These are phyloP conservation scores for Tragelaphus oryx DNA, from an alignment of 2,797 vertebrate genomes.

Conservation along the genomic window DNA sequence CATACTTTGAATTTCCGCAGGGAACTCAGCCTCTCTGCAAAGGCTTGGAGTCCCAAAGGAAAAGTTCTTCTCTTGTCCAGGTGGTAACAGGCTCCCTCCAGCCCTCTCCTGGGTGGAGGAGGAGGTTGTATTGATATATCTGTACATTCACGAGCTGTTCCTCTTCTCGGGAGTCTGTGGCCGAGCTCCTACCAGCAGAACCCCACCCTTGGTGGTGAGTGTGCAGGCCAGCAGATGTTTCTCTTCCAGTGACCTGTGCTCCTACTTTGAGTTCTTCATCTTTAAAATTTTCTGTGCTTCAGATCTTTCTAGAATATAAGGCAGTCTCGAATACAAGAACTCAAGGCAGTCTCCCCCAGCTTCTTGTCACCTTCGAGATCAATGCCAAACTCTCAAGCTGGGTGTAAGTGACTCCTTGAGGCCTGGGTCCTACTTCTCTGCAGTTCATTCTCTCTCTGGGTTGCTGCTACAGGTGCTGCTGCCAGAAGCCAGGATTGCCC, in stretches of 20 bases:
- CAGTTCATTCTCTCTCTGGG: background rate
- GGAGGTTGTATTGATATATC: background rate
- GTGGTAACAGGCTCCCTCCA: background rate
- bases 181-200: background rate
- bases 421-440: background rate
- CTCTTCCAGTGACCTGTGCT: background rate
- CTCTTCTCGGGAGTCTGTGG: background rate
- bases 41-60: background rate
- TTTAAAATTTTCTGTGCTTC: background rate
- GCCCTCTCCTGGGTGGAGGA: background rate
- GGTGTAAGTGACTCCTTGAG: background rate
- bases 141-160: fast-evolving
- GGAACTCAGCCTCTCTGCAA: background rate
- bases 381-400: background rate
- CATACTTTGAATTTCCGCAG: background rate
- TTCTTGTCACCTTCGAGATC: background rate
- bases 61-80: background rate
- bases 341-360: background rate
- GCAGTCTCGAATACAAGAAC: background rate
- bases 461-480: background rate
- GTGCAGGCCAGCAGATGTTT: background rate
- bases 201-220: fast-evolving
- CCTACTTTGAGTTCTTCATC: background rate
- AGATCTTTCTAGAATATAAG: background rate
- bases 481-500: background rate